Conservation (phyloP, 2,113 vertebrate species). For the Myotis davidii region DNA sequence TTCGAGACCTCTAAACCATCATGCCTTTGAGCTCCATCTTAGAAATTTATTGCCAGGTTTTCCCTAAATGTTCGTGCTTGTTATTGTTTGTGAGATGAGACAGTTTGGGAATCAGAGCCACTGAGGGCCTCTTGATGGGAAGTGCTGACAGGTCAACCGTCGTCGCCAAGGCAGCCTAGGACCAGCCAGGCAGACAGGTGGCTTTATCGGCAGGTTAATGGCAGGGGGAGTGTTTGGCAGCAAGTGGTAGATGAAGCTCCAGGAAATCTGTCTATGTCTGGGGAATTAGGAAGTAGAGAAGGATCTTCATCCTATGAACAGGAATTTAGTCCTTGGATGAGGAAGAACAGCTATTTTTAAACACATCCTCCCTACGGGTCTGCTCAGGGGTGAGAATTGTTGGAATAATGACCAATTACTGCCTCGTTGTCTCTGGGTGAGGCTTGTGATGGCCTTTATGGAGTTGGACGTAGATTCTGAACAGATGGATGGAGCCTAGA, state of each 20-base stretch:
- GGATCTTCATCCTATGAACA: not conserved
- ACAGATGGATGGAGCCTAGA: constrained; percentile 56
- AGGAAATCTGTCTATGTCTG: constrained; percentile 59
- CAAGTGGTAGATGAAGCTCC: not conserved
- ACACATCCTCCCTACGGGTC: not conserved
- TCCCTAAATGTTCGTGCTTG: not conserved
- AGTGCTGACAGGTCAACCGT: constrained; percentile 43
- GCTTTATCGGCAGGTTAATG: constrained; percentile 55
- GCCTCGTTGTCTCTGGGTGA: not conserved
- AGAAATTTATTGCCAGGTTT: not conserved
- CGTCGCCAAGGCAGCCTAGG: constrained; percentile 10
- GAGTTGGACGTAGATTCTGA: constrained; percentile 22
- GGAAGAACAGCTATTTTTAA: constrained; percentile 22
- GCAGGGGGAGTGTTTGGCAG: constrained; percentile 61
- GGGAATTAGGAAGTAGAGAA: not conserved
- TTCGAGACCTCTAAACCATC: not conserved
- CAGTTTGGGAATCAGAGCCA: constrained; percentile 3
- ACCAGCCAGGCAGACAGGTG: constrained; percentile 69
- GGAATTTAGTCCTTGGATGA: constrained; percentile 5
- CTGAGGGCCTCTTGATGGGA: not conserved
- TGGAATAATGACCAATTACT: not conserved
- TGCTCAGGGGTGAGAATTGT: not conserved
- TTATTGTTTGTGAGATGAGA: not conserved
- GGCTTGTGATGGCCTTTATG: not conserved
- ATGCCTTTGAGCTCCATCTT: not conserved